A percentile compares a stretch with the other conserved stretches of the same genome.
These are phyloP conservation scores for Apteryx mantelli DNA, from an alignment of 2,113 vertebrate genomes.

Conservation along the genomic window DNA sequence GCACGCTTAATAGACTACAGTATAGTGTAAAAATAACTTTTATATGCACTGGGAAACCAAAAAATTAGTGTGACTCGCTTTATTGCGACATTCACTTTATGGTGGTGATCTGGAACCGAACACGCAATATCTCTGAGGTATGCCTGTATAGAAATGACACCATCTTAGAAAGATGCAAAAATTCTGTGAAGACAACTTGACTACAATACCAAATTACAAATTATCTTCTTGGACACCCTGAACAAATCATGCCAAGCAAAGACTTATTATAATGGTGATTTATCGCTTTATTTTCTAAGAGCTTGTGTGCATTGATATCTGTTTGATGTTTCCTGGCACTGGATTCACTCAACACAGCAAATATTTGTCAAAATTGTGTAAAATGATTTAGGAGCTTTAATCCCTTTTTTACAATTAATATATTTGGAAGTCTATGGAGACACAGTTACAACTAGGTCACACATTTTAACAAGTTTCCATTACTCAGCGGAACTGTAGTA, in stretches of 20 bases:
- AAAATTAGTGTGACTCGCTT: no score
- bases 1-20: no score
- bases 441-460: neutral
- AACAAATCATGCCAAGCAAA: constrained; percentile 28
- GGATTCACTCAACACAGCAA: neutral
- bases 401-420: neutral
- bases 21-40: no score
- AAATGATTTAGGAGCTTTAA: neutral
- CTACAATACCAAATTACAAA: neutral
- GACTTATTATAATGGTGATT: neutral
- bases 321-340: neutral
- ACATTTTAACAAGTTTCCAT: neutral
- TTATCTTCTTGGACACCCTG: neutral
- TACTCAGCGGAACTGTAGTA: neutral
- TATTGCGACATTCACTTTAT: no score
- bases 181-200: neutral
- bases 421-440: neutral
- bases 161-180: constrained; percentile 1
- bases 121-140: no score
- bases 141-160: neutral
- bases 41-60: no score
- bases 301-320: neutral
- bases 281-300: constrained; percentile 37
- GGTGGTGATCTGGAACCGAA: no score
- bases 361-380: constrained; percentile 16